Base-by-base conservation (phyloP, 1,140 invertebrate species). In the Drosophila yakuba region DNA sequence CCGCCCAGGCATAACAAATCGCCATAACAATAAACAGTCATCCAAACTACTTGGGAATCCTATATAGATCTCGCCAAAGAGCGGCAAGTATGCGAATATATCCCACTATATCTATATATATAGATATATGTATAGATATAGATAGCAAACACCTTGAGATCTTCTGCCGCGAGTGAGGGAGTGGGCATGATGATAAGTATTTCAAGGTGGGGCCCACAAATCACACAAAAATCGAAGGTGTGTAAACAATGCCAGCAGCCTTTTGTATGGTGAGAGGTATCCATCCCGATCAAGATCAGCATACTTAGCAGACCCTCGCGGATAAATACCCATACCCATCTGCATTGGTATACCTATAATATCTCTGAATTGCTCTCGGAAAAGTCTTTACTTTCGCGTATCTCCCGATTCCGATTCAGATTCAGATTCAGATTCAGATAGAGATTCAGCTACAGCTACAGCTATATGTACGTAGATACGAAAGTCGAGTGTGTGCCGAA, bases 161-260 rank as follows among this genome's bases (percentile, higher is more conserved):
- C 43, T 43, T 11, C 63, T 64, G 35, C 63, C 59, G 63, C 43
- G 62, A 66, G 62, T 63, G 25, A 48, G 43, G 44, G 41, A 55
- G 45, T 59, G 47, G 57, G 58, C 41, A 51, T 17, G 39, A 62
- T 20, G 43, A 63, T 64, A 57, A 56, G 51, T 41, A 59, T 64
- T 86, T 88, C 83, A 85, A 88, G 82, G 83, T 85, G 80, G 50
- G 64, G 71, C 73, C 45, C 82, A 88, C 83, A 83, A 79, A 88
- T 85, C 82, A 72, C 81, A 69, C 54, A 78, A 75, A 86, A 78
- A 86, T 83, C 72, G 75, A 88, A 89, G 83, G 84, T 88, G 84
- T 88, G 83, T 88, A 88, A 88, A 88, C 83, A 88, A 88, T 83
- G 83, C 71, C 61, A 71, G 56, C 62, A 68, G 43, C 47, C 20